Evolutionary conservation across 2,888 invertebrate genomes (phyloP).

Genomic region (Chymomyza fuscimana): DNA sequence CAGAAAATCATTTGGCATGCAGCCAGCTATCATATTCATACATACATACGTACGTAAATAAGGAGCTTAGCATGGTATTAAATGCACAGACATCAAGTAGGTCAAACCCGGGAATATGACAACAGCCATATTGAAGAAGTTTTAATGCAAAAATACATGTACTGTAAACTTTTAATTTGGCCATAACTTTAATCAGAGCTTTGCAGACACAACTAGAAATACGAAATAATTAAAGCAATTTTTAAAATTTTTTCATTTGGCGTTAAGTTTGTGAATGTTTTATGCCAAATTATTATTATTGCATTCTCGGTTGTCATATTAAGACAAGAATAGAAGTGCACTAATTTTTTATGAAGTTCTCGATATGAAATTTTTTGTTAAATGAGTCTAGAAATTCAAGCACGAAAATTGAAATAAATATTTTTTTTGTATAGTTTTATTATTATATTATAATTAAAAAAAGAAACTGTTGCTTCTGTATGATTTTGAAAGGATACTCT

Average conservation of each 20-base stretch:
- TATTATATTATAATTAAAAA: too few relatives aligned
- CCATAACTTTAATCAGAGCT: not conserved
- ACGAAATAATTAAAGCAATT: not conserved
- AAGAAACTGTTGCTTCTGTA: too few relatives aligned
- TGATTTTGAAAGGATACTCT: too few relatives aligned
- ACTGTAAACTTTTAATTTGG: not conserved
- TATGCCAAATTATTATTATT: too few relatives aligned
- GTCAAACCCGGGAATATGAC: not conserved
- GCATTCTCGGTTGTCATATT: too few relatives aligned
- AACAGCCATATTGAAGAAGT: not conserved
- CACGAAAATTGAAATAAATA: too few relatives aligned
- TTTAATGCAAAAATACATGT: not conserved
- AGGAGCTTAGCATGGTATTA: slow-evolving; percentile 44
- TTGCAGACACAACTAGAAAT: not conserved
- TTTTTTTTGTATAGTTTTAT: too few relatives aligned
- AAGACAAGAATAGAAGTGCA: too few relatives aligned
- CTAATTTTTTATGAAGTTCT: too few relatives aligned
- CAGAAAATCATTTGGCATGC: slow-evolving; percentile 56
- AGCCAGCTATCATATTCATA: slow-evolving; percentile 38
- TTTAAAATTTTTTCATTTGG: not conserved
- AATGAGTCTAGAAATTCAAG: too few relatives aligned
- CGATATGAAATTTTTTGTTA: too few relatives aligned
- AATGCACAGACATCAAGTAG: slow-evolving; percentile 30
- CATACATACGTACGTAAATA: not conserved
- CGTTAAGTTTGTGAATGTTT: too few relatives aligned